Conservation (phyloP, 1,140 invertebrate genomes). For the Macrosteles quadrilineatus region DNA sequence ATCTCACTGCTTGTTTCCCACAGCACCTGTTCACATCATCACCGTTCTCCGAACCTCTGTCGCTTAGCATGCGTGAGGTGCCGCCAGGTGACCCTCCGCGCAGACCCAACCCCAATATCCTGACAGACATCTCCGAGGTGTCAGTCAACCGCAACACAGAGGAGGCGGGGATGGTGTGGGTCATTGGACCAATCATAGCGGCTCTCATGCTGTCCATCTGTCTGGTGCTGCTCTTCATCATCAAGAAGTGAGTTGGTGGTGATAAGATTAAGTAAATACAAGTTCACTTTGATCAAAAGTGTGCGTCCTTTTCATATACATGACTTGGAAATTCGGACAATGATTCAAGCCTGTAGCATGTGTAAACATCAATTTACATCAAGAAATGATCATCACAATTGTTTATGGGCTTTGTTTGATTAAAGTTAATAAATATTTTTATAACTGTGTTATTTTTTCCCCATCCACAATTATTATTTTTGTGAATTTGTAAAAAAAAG, state of each 20-base stretch:
- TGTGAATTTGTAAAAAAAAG: too few species aligned
- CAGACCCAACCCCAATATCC: conserved; percentile 78
- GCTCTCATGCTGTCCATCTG: conserved; percentile 74
- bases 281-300: too few species aligned
- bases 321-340: too few species aligned
- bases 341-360: too few species aligned
- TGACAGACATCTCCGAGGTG: conserved; percentile 69
- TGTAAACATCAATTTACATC: too few species aligned
- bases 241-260: conserved; percentile 59
- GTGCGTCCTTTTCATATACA: too few species aligned
- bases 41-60: conserved; percentile 87
- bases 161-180: conserved; percentile 84
- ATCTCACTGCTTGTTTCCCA: too few species aligned
- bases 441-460: too few species aligned
- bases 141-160: conserved; percentile 74
- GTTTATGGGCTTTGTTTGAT: too few species aligned
- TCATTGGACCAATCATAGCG: conserved; percentile 79
- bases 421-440: too few species aligned
- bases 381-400: too few species aligned
- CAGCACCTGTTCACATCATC: conserved; percentile 91
- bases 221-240: conserved; percentile 75
- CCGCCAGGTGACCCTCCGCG: conserved; percentile 83
- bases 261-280: not conserved
- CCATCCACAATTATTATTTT: too few species aligned
- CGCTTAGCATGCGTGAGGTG: conserved; percentile 85